Evolutionary conservation across 2,113 vertebrate genomes (phyloP), one percentile per base, ranked within the genome.

Genomic region (Actenoides lindsayi): DNA sequence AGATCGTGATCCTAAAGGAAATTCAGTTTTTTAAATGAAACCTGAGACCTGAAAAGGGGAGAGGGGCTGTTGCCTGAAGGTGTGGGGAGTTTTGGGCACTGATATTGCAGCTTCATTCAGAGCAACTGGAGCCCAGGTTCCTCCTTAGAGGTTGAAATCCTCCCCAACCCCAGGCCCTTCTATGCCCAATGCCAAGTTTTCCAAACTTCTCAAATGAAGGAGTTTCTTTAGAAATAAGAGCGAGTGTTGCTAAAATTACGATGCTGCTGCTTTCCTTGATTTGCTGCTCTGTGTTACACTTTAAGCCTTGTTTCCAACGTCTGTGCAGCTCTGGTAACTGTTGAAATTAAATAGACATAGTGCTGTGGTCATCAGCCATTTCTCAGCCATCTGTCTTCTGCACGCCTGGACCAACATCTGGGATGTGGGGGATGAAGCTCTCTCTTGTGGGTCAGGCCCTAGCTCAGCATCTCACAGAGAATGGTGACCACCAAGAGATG

Each of bases 31-130:
- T 7, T 13, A 51, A 59, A 10, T 27, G 46, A 35, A 73, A 11
- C 9, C 30, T 1, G 2, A 53, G 44, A 35, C 31, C 33, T 63
- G 25, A 54, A 92, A 46, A 30, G 27, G 25, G 21, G 44, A 54
- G 62, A 74, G 15, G 7, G 4, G 37, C 6, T 13, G 42, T 63
- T 57, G 53, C 15, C 16, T 7, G 13, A 48, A 51, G 24, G 31
- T 0, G 1, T 5, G 14, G 57, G 28, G 21, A 71, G 24, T 19
- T 37, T 27, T n/a, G n/a, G 27, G 6, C 33, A 2, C 24, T 28
- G 7, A 25, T 57, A 3, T 16, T 51, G 89, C 19, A 39, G 11
- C 25, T 64, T 68, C 0, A 0, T 28, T 57, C 27, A 23, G 50
- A 60, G 64, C 16, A 50, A 0, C 23, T 9, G 37, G 16, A 6